Evolutionary conservation across 2,113 vertebrate species (phyloP).

Genomic region (Nesogale talazaci): DNA sequence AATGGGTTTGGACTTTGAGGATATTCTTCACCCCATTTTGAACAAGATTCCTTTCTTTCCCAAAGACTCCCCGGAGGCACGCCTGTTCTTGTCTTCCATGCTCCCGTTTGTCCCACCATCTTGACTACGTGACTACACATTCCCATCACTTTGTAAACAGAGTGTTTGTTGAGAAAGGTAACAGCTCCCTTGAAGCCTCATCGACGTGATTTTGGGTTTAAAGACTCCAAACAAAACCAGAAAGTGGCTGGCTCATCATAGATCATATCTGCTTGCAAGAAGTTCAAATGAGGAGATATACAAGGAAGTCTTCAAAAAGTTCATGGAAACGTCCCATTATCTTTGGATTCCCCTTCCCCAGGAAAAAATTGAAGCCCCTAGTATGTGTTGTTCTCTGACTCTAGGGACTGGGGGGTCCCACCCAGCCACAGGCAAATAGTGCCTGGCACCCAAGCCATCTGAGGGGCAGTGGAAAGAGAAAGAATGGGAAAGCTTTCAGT

Average conservation of each 20-base stretch:
- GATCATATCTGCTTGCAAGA: not conserved
- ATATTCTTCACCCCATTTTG: no score
- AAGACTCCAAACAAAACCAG: not conserved
- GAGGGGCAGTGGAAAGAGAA: not conserved
- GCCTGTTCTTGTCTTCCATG: not conserved
- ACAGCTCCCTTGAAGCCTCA: not conserved
- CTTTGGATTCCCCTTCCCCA: no score
- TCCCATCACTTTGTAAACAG: not conserved
- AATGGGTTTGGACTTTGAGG: no score
- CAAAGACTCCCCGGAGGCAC: no score
- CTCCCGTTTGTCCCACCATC: not conserved
- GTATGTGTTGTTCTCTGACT: not conserved
- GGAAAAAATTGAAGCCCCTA: no score
- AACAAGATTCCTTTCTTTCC: no score
- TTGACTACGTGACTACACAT: not conserved
- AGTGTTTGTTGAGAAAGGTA: not conserved
- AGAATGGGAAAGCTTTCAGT: not conserved
- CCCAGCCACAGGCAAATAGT: not conserved
- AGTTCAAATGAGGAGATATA: not conserved
- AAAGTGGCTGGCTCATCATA: not conserved
- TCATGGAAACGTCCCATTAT: no score
- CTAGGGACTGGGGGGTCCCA: fast-evolving
- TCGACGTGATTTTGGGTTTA: not conserved
- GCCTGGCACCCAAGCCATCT: no score
- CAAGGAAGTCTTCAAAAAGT: no score